Base-by-base conservation (phyloP, 2,888 invertebrate genomes). In the Stictocephala bisonia region DNA sequence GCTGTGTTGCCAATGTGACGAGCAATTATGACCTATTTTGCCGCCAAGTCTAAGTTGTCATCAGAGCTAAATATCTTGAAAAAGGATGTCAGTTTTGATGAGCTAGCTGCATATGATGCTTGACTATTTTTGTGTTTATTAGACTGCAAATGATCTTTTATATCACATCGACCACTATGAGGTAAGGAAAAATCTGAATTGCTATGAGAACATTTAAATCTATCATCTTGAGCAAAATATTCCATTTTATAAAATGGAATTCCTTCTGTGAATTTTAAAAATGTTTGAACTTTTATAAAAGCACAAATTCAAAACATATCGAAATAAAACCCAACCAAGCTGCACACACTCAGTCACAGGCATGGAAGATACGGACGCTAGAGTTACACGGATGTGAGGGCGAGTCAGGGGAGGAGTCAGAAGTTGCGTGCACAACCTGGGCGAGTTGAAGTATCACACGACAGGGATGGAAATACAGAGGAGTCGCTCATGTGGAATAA, bases 191-290 rank as follows among this genome's bases (percentile, higher is more conserved):
- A 35, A 7, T 35, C 40, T 11, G 40, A 35, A 35, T 35, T 35
- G 11, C 40, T 11, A 35, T 35, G 40, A 11, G 40, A 35, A 35
- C 40, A 35, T 35, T 7, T 11, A 35, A 35, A 7, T 35, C 40
- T 35, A 11, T 35, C 40, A 11, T 35, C 40, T 35, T 35, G 40
- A 35, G 9, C 40, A 35, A 11, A 11, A 35, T 11, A 35, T 35
- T 11, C 40, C 11, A 11, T 35, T 11, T 35, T 35, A 7, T 11
- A 35, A 35, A 35, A 35, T 11, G 40, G 40, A 11, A 35, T 11
- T 35, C 11, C 7, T 35, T 35, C 11, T 35, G 40, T 35, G 11
- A 35, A 35, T 35, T 11, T 11, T 35, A 7, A 84, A n/a, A n/a
- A n/a, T n/a, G n/a, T n/a, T n/a, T n/a, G n/a, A n/a, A n/a, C n/a